Evolutionary conservation across 2,113 vertebrate species (phyloP).

Genomic region (Nipponia nippon): DNA sequence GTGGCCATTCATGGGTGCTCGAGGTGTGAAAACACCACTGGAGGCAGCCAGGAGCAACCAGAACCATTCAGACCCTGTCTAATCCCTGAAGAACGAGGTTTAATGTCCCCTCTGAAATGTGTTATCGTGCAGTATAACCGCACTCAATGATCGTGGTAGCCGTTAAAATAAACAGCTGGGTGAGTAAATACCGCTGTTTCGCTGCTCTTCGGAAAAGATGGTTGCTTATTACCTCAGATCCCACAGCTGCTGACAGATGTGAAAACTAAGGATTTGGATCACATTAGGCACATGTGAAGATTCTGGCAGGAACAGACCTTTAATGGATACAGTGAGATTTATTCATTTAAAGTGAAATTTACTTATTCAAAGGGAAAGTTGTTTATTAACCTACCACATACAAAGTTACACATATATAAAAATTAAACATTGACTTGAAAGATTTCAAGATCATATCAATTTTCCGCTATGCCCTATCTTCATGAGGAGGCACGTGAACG

Average conservation of each 20-base stretch:
- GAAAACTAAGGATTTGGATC: neutral
- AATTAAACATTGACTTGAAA: neutral
- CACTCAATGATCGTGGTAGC: neutral
- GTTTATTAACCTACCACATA: neutral
- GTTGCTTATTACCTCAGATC: neutral
- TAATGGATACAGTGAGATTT: neutral
- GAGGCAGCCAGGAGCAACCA: neutral
- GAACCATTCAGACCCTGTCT: neutral
- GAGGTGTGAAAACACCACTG: neutral
- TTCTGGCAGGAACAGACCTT: neutral
- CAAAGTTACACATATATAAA: neutral
- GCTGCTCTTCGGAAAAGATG: neutral
- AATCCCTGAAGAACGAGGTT: neutral
- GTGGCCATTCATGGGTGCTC: neutral
- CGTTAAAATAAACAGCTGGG: neutral
- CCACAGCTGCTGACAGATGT: neutral
- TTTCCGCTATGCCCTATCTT: neutral
- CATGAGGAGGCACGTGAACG: neutral
- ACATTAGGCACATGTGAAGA: neutral
- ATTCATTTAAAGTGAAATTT: neutral
- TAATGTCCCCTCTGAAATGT: neutral
- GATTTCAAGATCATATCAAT: neutral
- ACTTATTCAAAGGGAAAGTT: neutral
- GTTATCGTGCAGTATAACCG: neutral
- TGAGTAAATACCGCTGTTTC: neutral